Evolutionary conservation across 64 coral and sea anemone genomes (phyloP).

Genomic region (Montipora foliosa): DNA sequence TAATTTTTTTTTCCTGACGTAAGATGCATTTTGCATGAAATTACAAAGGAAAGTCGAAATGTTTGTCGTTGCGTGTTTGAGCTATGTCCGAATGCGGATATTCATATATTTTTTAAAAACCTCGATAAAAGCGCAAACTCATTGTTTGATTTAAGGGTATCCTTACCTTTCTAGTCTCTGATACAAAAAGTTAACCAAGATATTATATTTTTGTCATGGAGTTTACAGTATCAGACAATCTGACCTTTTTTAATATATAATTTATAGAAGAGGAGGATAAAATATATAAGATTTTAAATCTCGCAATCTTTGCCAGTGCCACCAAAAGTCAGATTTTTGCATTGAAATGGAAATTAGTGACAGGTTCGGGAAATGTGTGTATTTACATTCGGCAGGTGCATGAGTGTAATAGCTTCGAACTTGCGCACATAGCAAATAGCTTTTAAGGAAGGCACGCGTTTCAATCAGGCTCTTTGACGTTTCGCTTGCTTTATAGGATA

Average conservation of each 20-base stretch:
- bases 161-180: no score
- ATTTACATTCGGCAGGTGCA: slow-evolving; percentile 35
- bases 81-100: background rate
- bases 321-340: background rate
- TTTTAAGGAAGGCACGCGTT: slow-evolving; percentile 9
- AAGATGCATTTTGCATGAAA: background rate
- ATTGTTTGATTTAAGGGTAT: background rate
- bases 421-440: slow-evolving; percentile 27
- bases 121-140: background rate
- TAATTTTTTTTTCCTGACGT: no score
- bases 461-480: background rate
- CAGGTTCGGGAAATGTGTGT: background rate
- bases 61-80: background rate
- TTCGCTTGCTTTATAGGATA: background rate
- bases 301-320: background rate
- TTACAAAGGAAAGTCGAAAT: background rate
- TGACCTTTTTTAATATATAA: background rate
- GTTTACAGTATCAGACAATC: no score
- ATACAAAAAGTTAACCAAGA: no score
- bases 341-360: slow-evolving; percentile 22
- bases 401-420: background rate
- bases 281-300: background rate
- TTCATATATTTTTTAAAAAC: background rate
- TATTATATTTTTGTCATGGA: no score
- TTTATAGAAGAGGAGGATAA: background rate